Conservation (phyloP, 2,888 invertebrate species). For the Torymus tubicola region DNA sequence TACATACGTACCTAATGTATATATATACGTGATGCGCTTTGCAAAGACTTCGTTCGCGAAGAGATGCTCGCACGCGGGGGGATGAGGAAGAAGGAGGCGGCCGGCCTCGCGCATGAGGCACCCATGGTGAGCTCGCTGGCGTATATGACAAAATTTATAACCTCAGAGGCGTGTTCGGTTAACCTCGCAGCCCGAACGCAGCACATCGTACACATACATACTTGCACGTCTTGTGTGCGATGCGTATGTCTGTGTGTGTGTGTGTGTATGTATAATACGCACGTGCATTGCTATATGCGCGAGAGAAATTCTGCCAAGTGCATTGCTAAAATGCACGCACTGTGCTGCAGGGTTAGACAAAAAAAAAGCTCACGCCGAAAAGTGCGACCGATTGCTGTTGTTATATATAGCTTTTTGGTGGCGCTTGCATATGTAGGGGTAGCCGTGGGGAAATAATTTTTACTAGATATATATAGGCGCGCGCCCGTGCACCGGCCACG, state of each 20-base stretch:
- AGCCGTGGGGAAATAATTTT: no score
- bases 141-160: conserved; percentile 56
- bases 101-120: not conserved
- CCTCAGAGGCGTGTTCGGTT: conserved; percentile 56
- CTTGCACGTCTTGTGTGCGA: not conserved
- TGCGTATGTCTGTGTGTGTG: not conserved
- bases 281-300: no score
- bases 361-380: no score
- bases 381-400: no score
- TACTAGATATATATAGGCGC: no score
- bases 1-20: no score
- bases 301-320: no score
- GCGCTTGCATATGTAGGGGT: no score
- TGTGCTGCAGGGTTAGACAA: no score
- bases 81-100: conserved; percentile 26
- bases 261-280: no score
- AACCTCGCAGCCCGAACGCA: conserved; percentile 12
- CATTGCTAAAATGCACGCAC: no score
- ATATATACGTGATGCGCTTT: not conserved
- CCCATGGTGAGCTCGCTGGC: conserved; percentile 18
- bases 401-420: no score
- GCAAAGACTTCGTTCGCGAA: conserved; percentile 4
- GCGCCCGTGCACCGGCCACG: not conserved
- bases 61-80: not conserved
- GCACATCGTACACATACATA: not conserved